phyloP scores from a whole-genome alignment of 2,113 vertebrate species.

The Pedionomus torquatus region DNA sequence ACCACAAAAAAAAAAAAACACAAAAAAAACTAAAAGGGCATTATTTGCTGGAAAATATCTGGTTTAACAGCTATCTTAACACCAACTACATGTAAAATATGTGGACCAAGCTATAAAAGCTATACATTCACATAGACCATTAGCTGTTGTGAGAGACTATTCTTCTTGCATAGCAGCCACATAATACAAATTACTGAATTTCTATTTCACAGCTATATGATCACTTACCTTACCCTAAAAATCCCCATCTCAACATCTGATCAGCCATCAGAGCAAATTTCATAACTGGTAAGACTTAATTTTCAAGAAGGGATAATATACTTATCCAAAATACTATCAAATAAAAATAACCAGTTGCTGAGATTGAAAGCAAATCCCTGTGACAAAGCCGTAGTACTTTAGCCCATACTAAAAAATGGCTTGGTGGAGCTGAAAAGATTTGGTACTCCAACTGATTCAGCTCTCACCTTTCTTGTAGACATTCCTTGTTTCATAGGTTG shows the following conservation, averaged over 20 bases:
- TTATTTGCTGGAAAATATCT: neutral
- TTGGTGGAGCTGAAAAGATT: neutral
- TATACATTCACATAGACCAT: neutral
- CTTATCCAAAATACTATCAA: conserved; percentile 11
- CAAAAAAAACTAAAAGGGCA: neutral
- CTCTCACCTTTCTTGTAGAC: neutral
- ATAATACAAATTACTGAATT: conserved; percentile 10
- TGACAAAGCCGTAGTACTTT: neutral
- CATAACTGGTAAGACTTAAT: neutral
- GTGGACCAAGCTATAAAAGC: neutral
- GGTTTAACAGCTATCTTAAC: neutral
- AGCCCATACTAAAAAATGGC: neutral
- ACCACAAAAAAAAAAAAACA: neutral
- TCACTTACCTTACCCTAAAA: neutral
- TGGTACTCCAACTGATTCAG: neutral
- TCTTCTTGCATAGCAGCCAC: neutral
- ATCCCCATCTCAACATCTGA: neutral
- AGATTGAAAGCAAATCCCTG: neutral
- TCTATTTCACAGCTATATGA: conserved; percentile 1
- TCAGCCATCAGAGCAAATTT: neutral
- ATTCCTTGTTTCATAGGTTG: neutral
- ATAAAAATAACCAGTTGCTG: neutral
- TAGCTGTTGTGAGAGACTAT: neutral
- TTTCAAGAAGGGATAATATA: neutral
- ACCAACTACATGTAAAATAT: neutral